A percentile compares a stretch with the other conserved stretches of the same genome.
Evolutionary conservation across 2,113 vertebrate genomes (phyloP).

Genomic region (Turnix velox): DNA sequence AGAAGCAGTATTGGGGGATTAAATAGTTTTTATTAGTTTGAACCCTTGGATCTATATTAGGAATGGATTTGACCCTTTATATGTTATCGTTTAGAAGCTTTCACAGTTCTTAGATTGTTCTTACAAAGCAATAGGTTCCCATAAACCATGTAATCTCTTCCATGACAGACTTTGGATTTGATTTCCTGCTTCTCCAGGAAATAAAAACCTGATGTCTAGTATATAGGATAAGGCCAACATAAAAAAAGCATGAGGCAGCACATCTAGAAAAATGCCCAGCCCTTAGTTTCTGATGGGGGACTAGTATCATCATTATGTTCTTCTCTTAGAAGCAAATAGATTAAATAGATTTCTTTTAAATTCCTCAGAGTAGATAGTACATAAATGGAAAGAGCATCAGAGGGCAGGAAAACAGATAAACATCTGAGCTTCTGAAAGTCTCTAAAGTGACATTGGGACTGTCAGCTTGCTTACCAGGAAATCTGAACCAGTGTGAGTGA

Average conservation of each 20-base stretch:
- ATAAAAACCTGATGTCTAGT: neutral
- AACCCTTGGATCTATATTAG: neutral
- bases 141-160: neutral
- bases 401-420: neutral
- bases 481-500: neutral
- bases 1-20: neutral
- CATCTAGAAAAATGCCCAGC: neutral
- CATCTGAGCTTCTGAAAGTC: neutral
- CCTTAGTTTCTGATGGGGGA: neutral
- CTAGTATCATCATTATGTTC: neutral
- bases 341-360: neutral
- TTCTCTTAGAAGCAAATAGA: neutral
- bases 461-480: neutral
- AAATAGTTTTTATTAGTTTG: neutral
- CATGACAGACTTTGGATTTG: neutral
- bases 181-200: slow-evolving; percentile 2
- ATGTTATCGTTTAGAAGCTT: neutral
- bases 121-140: neutral
- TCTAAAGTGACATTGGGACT: neutral
- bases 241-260: neutral
- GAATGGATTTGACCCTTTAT: neutral
- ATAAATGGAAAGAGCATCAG: slow-evolving; percentile 8
- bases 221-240: neutral
- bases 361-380: neutral
- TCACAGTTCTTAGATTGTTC: neutral